phyloP scores from a whole-genome alignment of 2,888 invertebrate species.

The Athalia cordata region DNA sequence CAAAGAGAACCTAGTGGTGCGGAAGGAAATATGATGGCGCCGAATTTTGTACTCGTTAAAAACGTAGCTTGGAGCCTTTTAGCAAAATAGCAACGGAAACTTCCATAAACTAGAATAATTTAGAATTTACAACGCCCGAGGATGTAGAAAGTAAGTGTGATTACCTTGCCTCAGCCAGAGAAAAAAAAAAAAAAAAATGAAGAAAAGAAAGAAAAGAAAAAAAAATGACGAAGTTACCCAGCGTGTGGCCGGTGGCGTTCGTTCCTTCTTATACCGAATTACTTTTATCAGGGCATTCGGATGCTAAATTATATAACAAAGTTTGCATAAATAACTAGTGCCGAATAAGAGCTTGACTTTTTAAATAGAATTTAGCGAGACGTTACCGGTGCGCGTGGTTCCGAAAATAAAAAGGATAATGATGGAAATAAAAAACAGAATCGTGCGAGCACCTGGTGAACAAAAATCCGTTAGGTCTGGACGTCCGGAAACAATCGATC shows the following conservation, averaged over 20 bases:
- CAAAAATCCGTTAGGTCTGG: too few species aligned
- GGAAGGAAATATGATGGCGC: background rate
- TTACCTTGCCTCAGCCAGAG: slow-evolving; percentile 5
- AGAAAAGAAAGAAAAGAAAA: too few species aligned
- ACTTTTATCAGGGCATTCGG: slow-evolving; percentile 32
- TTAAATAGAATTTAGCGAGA: slow-evolving; percentile 26
- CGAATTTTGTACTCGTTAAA: background rate
- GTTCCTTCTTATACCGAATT: slow-evolving; percentile 30
- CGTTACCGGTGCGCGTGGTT: too few species aligned
- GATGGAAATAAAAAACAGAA: too few species aligned
- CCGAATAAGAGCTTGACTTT: slow-evolving; percentile 18
- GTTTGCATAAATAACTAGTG: slow-evolving; percentile 26
- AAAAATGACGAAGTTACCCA: slow-evolving; percentile 16
- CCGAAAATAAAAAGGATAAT: too few species aligned
- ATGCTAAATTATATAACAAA: slow-evolving; percentile 35
- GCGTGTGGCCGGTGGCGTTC: slow-evolving; percentile 26
- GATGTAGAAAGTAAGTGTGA: slow-evolving; percentile 35
- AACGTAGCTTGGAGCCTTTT: slow-evolving; percentile 21
- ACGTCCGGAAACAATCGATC: too few species aligned
- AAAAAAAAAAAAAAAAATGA: too few species aligned
- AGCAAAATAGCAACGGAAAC: slow-evolving; percentile 16
- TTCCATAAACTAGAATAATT: slow-evolving; percentile 36
- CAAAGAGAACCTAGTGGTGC: background rate
- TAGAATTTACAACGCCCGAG: slow-evolving; percentile 18
- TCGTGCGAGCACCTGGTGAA: too few species aligned